Evolutionary conservation across 2,888 invertebrate species (phyloP), one percentile per base, ranked within the genome.

Genomic region (Sarcophaga caerulescens): DNA sequence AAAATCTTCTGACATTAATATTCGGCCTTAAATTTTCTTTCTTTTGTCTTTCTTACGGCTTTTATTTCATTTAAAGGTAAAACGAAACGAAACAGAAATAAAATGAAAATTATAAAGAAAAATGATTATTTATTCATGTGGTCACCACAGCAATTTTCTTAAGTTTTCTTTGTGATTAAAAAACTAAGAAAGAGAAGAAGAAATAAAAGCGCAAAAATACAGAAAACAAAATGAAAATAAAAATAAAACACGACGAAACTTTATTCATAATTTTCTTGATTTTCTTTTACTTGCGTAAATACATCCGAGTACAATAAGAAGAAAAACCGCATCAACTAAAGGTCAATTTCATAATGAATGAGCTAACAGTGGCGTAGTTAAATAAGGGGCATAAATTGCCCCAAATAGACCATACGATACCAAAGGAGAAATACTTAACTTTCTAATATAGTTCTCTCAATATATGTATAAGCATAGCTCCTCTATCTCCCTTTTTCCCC

Each of bases 311-410:
- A 62, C 23, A 74, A 74, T 69, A 52, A 52, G 14, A 81, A 52
- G 19, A 74, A 75, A 57, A 75, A 57, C 74, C 81, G 57, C 69
- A n/a, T 11, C 69, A 75, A 52, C 52, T 35, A 68, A 74, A 74
- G 68, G 74, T 81, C 68, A 75, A 44, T 69, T 75, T 69, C 74
- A 75, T 75, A 75, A 81, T 69, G 23, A 79, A 71, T 76, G 10
- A 21, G 17, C 59, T n/a, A 21, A 6, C 81, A 81, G 62, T 11
- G 63, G 44, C 75, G 69, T 81, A 25, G 66, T 52, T 52, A 14
- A 4, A 52, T 0, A 52, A 52, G 52, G 52, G 52, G 10, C 35
- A 35, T 35, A 35, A 8, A 8, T 35, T 35, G 6, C 35, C 35
- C 8, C 35, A 8, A 35, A 35, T 0, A 35, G 35, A 1, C 8